Percentiles rank a stretch among this genome's conserved stretches.
phyloP scores from a whole-genome alignment of 2,113 vertebrate genomes.

The Lucifuga dentata region DNA sequence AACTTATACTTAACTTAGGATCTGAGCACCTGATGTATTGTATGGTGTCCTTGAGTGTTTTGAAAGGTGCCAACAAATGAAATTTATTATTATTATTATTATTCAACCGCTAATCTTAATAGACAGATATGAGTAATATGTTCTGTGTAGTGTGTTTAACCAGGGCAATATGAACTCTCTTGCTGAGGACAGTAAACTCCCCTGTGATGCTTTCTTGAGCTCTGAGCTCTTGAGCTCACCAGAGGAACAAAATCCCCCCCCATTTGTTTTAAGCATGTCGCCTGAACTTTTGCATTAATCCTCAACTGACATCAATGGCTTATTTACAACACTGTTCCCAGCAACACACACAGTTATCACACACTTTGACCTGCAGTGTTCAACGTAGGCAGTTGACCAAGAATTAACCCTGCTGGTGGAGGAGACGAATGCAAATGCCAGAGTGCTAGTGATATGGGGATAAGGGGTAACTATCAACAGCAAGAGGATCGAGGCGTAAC shows the following conservation, averaged over 20 bases:
- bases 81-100: too few relatives aligned
- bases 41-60: too few relatives aligned
- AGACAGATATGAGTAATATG: not conserved
- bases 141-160: not conserved
- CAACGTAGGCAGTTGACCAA: conserved; percentile 33
- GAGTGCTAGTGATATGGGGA: conserved; percentile 40
- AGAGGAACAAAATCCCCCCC: not conserved
- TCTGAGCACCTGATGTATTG: too few relatives aligned
- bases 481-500: conserved; percentile 60
- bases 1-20: too few relatives aligned
- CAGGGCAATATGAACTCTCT: not conserved
- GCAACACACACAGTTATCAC: conserved; percentile 34
- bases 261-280: not conserved
- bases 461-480: conserved; percentile 77
- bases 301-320: conserved; percentile 50
- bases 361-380: conserved; percentile 11
- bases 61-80: too few relatives aligned
- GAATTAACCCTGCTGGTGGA: conserved; percentile 40
- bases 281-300: conserved; percentile 67
- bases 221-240: too few relatives aligned
- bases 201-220: conserved; percentile 17
- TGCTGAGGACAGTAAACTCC: conserved; percentile 10
- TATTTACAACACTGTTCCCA: conserved; percentile 40
- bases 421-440: conserved; percentile 67
- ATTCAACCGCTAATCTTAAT: not conserved